Conservation (phyloP, 1,140 invertebrate species). For the Philopotamus ludificatus region DNA sequence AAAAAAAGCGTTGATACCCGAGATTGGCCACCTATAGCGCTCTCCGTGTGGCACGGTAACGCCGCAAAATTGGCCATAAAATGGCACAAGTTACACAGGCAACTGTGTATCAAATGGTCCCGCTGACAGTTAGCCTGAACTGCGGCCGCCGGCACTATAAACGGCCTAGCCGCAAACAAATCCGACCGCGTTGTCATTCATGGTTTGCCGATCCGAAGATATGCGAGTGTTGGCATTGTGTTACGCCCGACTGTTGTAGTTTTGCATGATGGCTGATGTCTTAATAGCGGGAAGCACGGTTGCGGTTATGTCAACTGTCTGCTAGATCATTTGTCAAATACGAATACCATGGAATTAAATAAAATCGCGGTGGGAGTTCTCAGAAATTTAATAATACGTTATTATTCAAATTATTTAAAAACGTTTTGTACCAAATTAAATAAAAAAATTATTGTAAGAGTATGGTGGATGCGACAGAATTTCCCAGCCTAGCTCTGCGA, state of each 20-base stretch:
- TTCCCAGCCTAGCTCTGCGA: too few relatives aligned
- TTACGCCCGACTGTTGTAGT: background rate
- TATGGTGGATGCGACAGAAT: too few relatives aligned
- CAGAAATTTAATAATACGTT: too few relatives aligned
- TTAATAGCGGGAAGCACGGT: background rate
- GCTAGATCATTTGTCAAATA: too few relatives aligned
- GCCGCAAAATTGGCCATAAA: slow-evolving; percentile 1
- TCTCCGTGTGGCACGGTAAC: background rate
- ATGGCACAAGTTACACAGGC: background rate
- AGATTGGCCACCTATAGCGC: slow-evolving; percentile 2
- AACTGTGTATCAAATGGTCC: background rate
- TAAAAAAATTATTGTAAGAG: too few relatives aligned
- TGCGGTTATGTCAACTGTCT: background rate
- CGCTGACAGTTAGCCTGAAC: slow-evolving; percentile 9
- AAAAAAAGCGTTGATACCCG: background rate
- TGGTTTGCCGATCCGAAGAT: slow-evolving; percentile 5
- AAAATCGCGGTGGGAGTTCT: too few relatives aligned
- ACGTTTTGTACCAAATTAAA: too few relatives aligned
- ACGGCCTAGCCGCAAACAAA: slow-evolving; percentile 12
- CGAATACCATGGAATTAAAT: too few relatives aligned
- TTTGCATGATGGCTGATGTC: background rate
- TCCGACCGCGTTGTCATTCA: background rate
- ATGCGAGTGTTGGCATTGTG: background rate
- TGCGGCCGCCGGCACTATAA: slow-evolving; percentile 21
- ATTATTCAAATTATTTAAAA: too few relatives aligned